Conservation (phyloP, 2,888 invertebrate genomes). For the Philonicus albiceps region DNA sequence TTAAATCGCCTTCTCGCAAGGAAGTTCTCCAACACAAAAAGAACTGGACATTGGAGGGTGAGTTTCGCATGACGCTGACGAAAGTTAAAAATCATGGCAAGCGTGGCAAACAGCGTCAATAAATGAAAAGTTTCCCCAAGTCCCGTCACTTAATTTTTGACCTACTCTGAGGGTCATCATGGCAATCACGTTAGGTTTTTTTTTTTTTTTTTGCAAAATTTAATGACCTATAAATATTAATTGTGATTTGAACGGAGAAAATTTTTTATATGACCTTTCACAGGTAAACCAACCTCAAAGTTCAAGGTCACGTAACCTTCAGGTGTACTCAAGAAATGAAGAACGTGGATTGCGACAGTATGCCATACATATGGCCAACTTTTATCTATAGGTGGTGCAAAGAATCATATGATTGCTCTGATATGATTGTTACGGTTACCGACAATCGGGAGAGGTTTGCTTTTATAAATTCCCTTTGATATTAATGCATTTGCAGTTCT, state of each 20-base stretch:
- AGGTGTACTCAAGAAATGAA: constrained; percentile 44
- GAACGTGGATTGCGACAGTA: constrained; percentile 50
- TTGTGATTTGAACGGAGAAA: neutral
- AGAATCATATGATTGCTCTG: neutral
- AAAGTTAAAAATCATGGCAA: neutral
- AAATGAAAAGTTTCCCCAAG: neutral
- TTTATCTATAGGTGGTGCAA: constrained; percentile 50
- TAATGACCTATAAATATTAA: constrained; percentile 26
- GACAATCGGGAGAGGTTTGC: neutral
- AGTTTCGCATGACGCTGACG: neutral
- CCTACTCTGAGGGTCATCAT: neutral
- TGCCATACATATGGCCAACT: constrained; percentile 55
- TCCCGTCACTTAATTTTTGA: neutral
- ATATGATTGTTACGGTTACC: neutral
- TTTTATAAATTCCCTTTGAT: neutral
- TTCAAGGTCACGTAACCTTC: constrained; percentile 42
- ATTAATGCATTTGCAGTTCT: neutral
- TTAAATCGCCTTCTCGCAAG: neutral
- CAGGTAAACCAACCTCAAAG: neutral
- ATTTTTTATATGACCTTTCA: neutral
- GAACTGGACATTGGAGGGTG: neutral
- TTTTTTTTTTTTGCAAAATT: constrained; percentile 10
- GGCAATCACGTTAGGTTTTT: neutral
- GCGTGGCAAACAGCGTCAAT: neutral
- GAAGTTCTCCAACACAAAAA: neutral